A percentile compares a stretch with the other conserved stretches of the same genome.
Evolutionary conservation across 2,888 invertebrate genomes (phyloP).

Genomic region (Opisthograptis luteolata): DNA sequence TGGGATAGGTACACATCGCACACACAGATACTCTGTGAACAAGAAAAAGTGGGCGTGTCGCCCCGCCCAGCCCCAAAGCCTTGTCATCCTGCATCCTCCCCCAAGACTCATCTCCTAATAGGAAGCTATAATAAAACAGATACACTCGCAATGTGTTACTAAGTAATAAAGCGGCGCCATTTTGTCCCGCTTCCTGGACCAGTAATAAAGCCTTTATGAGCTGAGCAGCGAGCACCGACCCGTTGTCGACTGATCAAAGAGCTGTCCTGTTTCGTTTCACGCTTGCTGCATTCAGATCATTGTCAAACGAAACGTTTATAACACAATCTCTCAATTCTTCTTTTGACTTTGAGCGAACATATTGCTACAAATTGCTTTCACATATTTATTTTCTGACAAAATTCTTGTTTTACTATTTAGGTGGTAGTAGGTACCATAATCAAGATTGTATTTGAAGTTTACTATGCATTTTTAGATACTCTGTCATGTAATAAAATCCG

Average conservation of each 20-base stretch:
- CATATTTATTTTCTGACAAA: constrained; percentile 11
- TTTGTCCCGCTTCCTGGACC: constrained; percentile 77
- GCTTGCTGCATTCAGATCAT: constrained; percentile 70
- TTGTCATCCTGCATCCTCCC: constrained; percentile 69
- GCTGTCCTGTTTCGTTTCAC: constrained; percentile 72
- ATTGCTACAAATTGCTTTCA: constrained; percentile 23
- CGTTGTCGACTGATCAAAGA: constrained; percentile 77
- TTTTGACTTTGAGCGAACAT: constrained; percentile 18
- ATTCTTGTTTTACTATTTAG: not conserved
- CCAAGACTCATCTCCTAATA: constrained; percentile 76
- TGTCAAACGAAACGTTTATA: constrained; percentile 72
- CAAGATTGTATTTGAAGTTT: no score
- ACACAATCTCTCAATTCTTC: constrained; percentile 64
- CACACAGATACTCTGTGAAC: constrained; percentile 48
- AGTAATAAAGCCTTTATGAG: constrained; percentile 79
- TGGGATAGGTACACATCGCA: constrained; percentile 53
- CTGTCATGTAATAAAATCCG: no score
- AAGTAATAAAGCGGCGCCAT: constrained; percentile 83
- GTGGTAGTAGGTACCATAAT: no score
- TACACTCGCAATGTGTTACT: constrained; percentile 79
- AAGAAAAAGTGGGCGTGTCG: constrained; percentile 80
- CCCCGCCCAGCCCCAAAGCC: constrained; percentile 70
- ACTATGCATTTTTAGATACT: no score
- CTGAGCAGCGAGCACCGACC: constrained; percentile 59
- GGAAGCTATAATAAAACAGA: constrained; percentile 80